Evolutionary conservation across 2,797 vertebrate species (phyloP).

Genomic region (Enteromius afrohamiltoni): DNA sequence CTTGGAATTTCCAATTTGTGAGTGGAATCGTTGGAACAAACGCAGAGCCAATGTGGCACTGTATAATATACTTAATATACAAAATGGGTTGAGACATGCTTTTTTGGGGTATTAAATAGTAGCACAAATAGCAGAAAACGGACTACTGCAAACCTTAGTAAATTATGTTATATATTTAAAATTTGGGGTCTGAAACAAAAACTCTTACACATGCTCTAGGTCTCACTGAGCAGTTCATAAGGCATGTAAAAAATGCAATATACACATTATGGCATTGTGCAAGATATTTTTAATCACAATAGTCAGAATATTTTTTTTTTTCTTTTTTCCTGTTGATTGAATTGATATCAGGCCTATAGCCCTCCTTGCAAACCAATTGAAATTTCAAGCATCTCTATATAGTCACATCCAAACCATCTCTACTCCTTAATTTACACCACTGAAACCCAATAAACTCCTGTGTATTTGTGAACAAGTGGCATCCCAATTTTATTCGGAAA

Average conservation of each 20-base stretch:
- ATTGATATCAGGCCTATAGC: background rate
- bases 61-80: too few relatives aligned
- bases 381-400: background rate
- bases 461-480: slow-evolving; percentile 11
- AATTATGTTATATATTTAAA: background rate
- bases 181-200: too few relatives aligned
- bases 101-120: background rate
- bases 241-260: background rate
- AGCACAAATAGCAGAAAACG: background rate
- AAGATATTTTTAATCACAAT: too few relatives aligned
- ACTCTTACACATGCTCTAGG: too few relatives aligned
- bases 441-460: background rate
- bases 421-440: background rate
- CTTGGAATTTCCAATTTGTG: background rate
- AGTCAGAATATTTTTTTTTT: background rate
- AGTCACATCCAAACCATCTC: background rate
- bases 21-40: background rate
- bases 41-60: background rate
- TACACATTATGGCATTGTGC: too few relatives aligned
- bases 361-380: background rate
- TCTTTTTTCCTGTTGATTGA: background rate
- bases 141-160: background rate
- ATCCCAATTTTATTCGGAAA: slow-evolving; percentile 17
- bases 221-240: background rate
- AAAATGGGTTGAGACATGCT: background rate